A percentile compares a stretch with the other conserved stretches of the same genome.
Conservation (phyloP, 2,797 vertebrate genomes). For the Podarcis lilfordi region DNA sequence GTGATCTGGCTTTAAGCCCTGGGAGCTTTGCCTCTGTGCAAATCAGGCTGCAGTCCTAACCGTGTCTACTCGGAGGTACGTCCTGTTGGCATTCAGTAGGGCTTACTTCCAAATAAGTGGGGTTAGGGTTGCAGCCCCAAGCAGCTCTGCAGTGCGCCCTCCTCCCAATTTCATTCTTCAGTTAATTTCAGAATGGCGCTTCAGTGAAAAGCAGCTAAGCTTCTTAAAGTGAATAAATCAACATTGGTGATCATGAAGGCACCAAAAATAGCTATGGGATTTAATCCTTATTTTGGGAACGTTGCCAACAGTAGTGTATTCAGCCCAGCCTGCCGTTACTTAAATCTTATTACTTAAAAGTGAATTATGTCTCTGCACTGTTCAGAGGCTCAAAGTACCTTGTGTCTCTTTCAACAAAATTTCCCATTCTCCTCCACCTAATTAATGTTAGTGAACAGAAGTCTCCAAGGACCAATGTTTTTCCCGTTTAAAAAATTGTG, state of each 20-base stretch:
- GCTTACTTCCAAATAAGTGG: too few species aligned
- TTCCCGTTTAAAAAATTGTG: background rate
- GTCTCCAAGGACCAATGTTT: background rate
- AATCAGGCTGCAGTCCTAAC: too few species aligned
- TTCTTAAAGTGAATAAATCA: constrained; percentile 54
- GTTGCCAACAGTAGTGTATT: constrained; percentile 45
- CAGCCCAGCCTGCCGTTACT: constrained; percentile 61
- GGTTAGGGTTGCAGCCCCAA: background rate
- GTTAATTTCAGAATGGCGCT: background rate
- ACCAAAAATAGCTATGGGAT: constrained; percentile 60
- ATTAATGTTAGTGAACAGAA: background rate
- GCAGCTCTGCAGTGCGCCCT: too few species aligned
- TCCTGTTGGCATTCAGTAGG: too few species aligned
- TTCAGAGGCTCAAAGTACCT: background rate
- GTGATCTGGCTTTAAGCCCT: background rate
- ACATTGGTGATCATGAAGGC: constrained; percentile 31
- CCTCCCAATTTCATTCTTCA: background rate
- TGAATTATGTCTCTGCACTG: constrained; percentile 13
- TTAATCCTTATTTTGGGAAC: constrained; percentile 40
- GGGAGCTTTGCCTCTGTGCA: background rate
- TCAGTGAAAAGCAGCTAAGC: constrained; percentile 51
- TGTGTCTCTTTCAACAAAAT: background rate
- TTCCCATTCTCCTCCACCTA: background rate
- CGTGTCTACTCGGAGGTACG: too few species aligned
- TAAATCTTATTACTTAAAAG: constrained; percentile 68